These are phyloP conservation scores for Ciconia boyciana DNA, from an alignment of 2,113 vertebrate species.

Conservation along the genomic window DNA sequence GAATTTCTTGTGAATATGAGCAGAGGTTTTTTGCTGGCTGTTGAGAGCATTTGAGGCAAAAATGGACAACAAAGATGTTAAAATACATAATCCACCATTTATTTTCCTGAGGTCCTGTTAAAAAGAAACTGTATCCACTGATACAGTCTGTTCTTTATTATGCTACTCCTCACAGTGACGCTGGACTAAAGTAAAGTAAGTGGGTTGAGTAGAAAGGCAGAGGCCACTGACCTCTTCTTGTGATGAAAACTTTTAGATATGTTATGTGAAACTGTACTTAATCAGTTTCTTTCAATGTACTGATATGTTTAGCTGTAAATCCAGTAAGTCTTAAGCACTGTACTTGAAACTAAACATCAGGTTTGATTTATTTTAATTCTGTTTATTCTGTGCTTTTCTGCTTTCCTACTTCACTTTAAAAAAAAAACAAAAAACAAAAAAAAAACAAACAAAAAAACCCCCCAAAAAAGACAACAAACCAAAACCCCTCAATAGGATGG, in stretches of 20 bases:
- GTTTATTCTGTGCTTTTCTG: neutral
- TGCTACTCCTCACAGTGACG: neutral
- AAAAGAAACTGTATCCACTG: neutral
- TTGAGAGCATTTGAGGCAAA: neutral
- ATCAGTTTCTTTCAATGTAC: neutral
- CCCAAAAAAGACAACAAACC: neutral
- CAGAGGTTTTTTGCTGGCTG: neutral
- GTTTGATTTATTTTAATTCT: neutral
- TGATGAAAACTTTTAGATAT: neutral
- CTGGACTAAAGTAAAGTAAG: neutral
- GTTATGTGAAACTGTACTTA: neutral
- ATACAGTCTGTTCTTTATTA: neutral
- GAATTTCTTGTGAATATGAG: neutral
- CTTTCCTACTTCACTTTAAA: neutral
- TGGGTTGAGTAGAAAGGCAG: neutral
- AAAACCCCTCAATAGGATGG: neutral
- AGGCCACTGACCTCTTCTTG: neutral
- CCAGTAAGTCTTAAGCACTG: neutral
- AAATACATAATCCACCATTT: neutral
- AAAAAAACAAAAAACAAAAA: neutral
- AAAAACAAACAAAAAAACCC: too few relatives aligned
- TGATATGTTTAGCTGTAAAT: neutral
- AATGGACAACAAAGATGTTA: neutral
- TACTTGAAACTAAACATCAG: neutral
- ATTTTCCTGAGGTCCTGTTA: neutral